Conservation (phyloP, 2,888 invertebrate species). For the Schrankia costaestrigalis region DNA sequence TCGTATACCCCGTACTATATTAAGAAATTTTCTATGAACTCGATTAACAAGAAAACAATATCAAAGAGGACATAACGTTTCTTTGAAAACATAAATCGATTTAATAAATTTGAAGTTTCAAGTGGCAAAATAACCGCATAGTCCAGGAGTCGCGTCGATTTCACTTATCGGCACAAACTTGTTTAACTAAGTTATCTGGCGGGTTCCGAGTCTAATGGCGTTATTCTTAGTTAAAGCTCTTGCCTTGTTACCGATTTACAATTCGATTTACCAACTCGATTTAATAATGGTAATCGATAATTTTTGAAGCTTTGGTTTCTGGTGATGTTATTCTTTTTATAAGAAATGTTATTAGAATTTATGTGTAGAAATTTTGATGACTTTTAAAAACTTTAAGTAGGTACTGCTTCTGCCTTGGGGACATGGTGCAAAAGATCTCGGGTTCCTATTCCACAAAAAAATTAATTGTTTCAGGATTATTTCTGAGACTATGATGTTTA, state of each 20-base stretch:
- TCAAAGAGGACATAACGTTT: constrained; percentile 5
- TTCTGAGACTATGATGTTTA: too few relatives aligned
- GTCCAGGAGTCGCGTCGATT: constrained; percentile 47
- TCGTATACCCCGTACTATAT: too few relatives aligned
- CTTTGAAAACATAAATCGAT: constrained; percentile 18
- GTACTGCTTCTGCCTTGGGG: too few relatives aligned
- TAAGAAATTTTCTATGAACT: too few relatives aligned
- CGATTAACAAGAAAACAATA: neutral
- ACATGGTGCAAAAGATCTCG: too few relatives aligned
- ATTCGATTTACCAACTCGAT: constrained; percentile 48
- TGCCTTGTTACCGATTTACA: constrained; percentile 57
- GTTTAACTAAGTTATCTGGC: constrained; percentile 53
- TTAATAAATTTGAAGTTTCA: constrained; percentile 30
- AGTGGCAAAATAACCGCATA: constrained; percentile 36
- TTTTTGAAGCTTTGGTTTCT: constrained; percentile 3
- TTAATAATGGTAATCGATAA: constrained; percentile 35
- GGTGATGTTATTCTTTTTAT: constrained; percentile 1
- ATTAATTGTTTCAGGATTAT: too few relatives aligned
- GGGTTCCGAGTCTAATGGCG: constrained; percentile 50
- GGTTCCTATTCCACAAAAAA: too few relatives aligned
- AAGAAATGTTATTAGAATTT: too few relatives aligned
- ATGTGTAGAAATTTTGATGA: too few relatives aligned
- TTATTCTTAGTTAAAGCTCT: constrained; percentile 56
- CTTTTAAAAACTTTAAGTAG: too few relatives aligned
- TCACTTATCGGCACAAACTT: constrained; percentile 65